Conservation (phyloP, 1,140 invertebrate species). For the Zaprionus kolodkinae region DNA sequence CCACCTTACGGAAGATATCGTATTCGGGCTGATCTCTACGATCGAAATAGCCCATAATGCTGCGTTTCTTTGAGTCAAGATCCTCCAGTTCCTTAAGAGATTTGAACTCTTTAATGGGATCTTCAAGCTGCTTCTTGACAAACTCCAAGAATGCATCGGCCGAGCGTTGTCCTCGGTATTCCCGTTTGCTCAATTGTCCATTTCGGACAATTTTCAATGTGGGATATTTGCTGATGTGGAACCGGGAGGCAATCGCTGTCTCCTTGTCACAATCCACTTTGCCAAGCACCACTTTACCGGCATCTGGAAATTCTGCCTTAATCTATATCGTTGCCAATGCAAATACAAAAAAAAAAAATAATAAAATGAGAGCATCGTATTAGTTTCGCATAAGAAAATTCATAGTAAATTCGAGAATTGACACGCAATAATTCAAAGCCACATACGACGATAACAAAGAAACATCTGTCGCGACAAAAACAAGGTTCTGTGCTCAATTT, state of each 20-base stretch:
- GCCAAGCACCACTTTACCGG: slow-evolving; percentile 95
- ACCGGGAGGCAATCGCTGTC: slow-evolving; percentile 92
- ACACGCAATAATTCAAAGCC: not conserved
- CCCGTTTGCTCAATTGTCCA: slow-evolving; percentile 96
- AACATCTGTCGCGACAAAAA: slow-evolving; percentile 16
- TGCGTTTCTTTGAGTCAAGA: slow-evolving; percentile 94
- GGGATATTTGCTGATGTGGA: slow-evolving; percentile 99
- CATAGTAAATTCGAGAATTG: not conserved
- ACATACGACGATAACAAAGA: slow-evolving; percentile 4
- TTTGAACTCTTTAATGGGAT: slow-evolving; percentile 93
- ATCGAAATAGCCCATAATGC: slow-evolving; percentile 97
- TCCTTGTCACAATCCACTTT: slow-evolving; percentile 99
- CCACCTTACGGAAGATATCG: slow-evolving; percentile 91
- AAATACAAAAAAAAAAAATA: not conserved
- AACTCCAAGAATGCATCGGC: slow-evolving; percentile 94
- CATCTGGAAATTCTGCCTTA: slow-evolving; percentile 90
- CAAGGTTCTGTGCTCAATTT: slow-evolving; percentile 14
- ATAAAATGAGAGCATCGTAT: not conserved
- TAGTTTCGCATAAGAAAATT: not conserved
- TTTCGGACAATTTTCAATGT: slow-evolving; percentile 98
- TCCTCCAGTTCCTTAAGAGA: slow-evolving; percentile 90
- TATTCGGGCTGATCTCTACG: slow-evolving; percentile 92
- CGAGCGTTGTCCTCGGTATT: slow-evolving; percentile 93
- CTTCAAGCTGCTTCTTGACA: slow-evolving; percentile 95
- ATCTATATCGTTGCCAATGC: slow-evolving; percentile 48